These are phyloP conservation scores for Pachydiplax longipennis DNA, from an alignment of 2,888 invertebrate genomes.

Conservation along the genomic window DNA sequence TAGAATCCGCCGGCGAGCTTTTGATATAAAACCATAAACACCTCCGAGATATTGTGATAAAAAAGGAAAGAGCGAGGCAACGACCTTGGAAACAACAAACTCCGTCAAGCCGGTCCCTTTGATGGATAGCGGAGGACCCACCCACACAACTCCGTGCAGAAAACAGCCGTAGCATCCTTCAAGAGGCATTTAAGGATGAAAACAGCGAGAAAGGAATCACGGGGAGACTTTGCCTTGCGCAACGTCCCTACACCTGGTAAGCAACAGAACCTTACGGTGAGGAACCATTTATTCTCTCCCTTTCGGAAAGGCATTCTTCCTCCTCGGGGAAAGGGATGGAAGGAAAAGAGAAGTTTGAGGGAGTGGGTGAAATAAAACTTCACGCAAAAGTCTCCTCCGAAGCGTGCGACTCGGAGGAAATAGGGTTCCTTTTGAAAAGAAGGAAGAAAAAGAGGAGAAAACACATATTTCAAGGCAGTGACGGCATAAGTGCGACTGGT, in stretches of 20 bases:
- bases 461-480: not conserved
- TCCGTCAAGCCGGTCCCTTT: not conserved
- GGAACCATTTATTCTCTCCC: not conserved
- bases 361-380: not conserved
- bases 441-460: not conserved
- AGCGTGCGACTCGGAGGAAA: not conserved
- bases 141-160: not conserved
- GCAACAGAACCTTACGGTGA: not conserved
- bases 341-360: not conserved
- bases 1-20: not conserved
- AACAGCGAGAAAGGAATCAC: not conserved
- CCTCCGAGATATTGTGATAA: not conserved
- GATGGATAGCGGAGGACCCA: not conserved
- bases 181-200: not conserved
- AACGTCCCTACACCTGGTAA: not conserved
- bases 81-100: not conserved
- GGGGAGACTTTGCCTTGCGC: not conserved
- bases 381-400: not conserved
- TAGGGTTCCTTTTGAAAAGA: not conserved
- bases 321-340: not conserved
- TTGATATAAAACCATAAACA: not conserved
- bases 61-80: not conserved
- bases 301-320: not conserved
- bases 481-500: not conserved
- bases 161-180: not conserved